Percentiles rank a stretch among this genome's conserved stretches.
Conservation (phyloP, 2,797 vertebrate species). For the Rhabdomys pumilio region DNA sequence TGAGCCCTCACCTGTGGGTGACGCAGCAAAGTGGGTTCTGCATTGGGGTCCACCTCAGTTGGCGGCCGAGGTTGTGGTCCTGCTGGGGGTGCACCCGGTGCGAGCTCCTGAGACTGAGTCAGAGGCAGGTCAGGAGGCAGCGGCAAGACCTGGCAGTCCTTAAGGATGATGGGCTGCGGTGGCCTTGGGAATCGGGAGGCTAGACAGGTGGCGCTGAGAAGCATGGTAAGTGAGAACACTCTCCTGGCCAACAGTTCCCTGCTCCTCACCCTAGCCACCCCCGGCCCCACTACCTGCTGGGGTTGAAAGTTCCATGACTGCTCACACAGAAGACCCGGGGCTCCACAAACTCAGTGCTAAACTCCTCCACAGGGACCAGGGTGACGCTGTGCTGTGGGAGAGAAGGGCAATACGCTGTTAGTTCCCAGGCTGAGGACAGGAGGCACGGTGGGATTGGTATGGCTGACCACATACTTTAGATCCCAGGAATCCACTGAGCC, state of each 20-base stretch:
- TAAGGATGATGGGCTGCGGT: slow-evolving; percentile 93
- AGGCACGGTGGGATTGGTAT: fast-evolving
- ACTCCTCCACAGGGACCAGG: slow-evolving; percentile 92
- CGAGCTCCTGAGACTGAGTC: slow-evolving; percentile 84
- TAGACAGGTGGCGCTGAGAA: slow-evolving; percentile 93
- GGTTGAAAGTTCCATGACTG: slow-evolving; percentile 92
- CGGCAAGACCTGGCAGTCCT: slow-evolving; percentile 92
- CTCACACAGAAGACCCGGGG: slow-evolving; percentile 94
- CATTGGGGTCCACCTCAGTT: slow-evolving; percentile 7
- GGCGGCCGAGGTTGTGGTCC: slow-evolving; percentile 82
- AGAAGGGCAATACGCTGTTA: fast-evolving
- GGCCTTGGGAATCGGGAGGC: slow-evolving; percentile 96
- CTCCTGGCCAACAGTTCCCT: background rate
- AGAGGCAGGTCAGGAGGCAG: slow-evolving; percentile 88
- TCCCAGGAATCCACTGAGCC: background rate
- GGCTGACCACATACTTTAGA: too few relatives aligned
- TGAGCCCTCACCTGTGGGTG: slow-evolving; percentile 75
- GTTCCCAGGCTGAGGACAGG: too few relatives aligned
- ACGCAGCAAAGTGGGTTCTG: slow-evolving; percentile 74
- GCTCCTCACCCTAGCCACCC: fast-evolving
- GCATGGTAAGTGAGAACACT: background rate
- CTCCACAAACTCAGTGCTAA: slow-evolving; percentile 93
- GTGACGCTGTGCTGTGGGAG: slow-evolving; percentile 92
- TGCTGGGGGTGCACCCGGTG: slow-evolving; percentile 58
- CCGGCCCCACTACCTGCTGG: slow-evolving; percentile 91